A percentile compares a stretch with the other conserved stretches of the same genome.
Conservation (phyloP, 2,797 vertebrate species). For the Enteromius radiatus region DNA sequence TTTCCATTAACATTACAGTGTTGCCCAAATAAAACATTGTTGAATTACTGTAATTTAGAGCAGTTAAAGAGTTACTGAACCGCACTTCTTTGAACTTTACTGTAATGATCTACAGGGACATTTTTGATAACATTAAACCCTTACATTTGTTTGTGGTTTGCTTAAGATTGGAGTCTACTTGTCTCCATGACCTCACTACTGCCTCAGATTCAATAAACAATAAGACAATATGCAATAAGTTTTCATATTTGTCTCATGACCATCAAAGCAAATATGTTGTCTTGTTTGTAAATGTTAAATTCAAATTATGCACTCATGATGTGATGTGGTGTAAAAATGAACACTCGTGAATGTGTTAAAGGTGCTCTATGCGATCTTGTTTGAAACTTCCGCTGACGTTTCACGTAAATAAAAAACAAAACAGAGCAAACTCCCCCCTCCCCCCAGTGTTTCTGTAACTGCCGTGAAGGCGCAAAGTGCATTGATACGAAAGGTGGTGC, state of each 20-base stretch:
- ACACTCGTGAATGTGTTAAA: background rate
- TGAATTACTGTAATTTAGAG: background rate
- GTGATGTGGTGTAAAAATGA: background rate
- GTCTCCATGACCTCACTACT: constrained; percentile 9
- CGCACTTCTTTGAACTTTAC: too few relatives aligned
- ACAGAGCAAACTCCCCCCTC: too few relatives aligned
- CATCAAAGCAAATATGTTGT: background rate
- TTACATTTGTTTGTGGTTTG: background rate
- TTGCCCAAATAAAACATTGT: background rate
- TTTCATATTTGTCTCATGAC: constrained; percentile 16
- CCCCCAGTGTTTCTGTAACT: too few relatives aligned
- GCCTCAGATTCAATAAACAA: background rate
- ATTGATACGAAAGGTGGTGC: too few relatives aligned
- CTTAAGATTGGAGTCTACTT: background rate
- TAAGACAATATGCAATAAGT: background rate
- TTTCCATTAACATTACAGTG: background rate
- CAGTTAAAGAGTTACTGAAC: background rate
- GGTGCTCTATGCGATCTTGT: too few relatives aligned
- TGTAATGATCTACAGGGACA: background rate
- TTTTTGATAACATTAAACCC: background rate
- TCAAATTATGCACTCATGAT: constrained; percentile 5
- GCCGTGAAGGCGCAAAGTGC: too few relatives aligned
- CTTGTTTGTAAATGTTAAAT: background rate
- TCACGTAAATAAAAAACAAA: too few relatives aligned
- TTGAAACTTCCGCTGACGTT: too few relatives aligned